Percentiles rank a stretch among this genome's conserved stretches.
phyloP scores from a whole-genome alignment of 2,113 vertebrate species.

The Scortum barcoo region DNA sequence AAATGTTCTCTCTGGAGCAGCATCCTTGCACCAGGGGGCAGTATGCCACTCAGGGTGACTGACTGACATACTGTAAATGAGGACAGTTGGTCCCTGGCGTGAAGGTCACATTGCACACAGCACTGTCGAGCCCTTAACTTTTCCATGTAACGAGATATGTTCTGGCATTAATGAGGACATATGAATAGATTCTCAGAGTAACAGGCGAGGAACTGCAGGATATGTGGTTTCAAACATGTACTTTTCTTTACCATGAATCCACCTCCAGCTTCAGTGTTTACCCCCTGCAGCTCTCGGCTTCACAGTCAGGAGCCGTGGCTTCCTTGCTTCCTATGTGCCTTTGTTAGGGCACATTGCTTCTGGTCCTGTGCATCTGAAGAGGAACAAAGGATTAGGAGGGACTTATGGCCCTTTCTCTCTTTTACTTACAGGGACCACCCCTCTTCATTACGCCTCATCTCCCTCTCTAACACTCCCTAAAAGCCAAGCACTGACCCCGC shows the following conservation, averaged over 20 bases:
- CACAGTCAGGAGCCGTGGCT: slow-evolving; percentile 49
- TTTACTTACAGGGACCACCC: slow-evolving; percentile 76
- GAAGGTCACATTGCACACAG: slow-evolving; percentile 15
- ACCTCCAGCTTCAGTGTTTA: background rate
- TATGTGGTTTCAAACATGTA: background rate
- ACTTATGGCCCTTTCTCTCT: slow-evolving; percentile 70
- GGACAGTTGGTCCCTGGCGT: slow-evolving; percentile 2
- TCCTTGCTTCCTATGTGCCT: slow-evolving; percentile 67
- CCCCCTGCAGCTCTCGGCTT: slow-evolving; percentile 17
- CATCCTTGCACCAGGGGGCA: slow-evolving; percentile 64
- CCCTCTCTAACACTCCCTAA: slow-evolving; percentile 60
- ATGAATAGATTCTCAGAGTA: background rate
- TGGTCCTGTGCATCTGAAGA: slow-evolving; percentile 77
- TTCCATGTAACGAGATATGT: background rate
- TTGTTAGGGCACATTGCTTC: slow-evolving; percentile 71
- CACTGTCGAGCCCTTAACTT: background rate
- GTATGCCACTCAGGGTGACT: slow-evolving; percentile 25
- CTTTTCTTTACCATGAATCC: slow-evolving; percentile 19
- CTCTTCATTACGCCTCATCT: slow-evolving; percentile 77
- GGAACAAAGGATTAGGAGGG: slow-evolving; percentile 77
- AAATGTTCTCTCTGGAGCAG: background rate
- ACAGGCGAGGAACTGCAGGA: background rate
- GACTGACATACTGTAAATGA: background rate
- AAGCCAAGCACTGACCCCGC: slow-evolving; percentile 62
- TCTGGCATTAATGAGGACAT: slow-evolving; percentile 9